phyloP scores from a whole-genome alignment of 2,113 vertebrate genomes.

The Urocolius indicus region DNA sequence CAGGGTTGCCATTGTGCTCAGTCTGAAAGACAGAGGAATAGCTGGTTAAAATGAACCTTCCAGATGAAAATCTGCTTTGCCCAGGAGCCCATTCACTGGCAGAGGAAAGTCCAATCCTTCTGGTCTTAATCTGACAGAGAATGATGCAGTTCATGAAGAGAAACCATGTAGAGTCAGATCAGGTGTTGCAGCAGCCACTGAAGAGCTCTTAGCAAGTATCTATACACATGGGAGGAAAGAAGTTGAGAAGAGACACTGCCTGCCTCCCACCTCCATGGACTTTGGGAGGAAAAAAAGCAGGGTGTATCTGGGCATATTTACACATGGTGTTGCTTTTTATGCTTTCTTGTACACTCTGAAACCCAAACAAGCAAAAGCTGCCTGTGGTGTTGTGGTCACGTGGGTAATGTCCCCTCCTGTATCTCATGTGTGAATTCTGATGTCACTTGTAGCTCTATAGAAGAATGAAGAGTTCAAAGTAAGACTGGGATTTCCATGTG shows the following conservation, averaged over 20 bases:
- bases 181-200: not conserved
- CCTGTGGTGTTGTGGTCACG: not conserved
- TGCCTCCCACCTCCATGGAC: not conserved
- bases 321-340: not conserved
- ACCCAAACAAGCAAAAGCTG: not conserved
- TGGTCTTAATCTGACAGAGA: not conserved
- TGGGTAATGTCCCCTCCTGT: fast-evolving
- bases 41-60: not conserved
- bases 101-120: not conserved
- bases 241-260: not conserved
- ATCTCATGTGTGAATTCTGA: not conserved
- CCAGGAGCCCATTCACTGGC: not conserved
- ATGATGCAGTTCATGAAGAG: not conserved
- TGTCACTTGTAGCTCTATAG: not conserved
- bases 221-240: not conserved
- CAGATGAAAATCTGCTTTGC: not conserved
- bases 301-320: not conserved
- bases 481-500: not conserved
- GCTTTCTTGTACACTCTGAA: not conserved
- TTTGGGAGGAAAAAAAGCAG: not conserved
- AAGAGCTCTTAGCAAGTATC: not conserved
- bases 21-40: not conserved
- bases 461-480: not conserved
- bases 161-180: not conserved
- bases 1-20: too few relatives aligned